Conservation (phyloP, 2,888 invertebrate genomes). For the Ischnus inquisitorius region DNA sequence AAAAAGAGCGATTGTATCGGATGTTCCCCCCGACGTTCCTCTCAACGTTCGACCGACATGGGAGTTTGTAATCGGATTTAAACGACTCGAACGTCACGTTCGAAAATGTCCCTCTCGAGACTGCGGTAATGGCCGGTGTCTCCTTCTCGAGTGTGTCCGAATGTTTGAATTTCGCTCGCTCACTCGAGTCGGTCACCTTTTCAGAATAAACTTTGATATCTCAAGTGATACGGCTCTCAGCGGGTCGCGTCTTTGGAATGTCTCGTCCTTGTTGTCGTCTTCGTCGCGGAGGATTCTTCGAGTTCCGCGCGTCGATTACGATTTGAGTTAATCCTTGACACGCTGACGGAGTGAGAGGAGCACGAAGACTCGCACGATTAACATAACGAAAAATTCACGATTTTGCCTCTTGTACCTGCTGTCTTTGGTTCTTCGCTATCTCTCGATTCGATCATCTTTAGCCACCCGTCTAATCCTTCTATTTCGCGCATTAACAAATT, state of each 20-base stretch:
- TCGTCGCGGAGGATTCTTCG: slow-evolving; percentile 12
- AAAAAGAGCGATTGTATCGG: too few species aligned
- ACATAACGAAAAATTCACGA: slow-evolving; percentile 53
- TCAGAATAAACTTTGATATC: slow-evolving; percentile 64
- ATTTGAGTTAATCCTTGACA: slow-evolving; percentile 58
- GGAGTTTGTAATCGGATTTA: slow-evolving; percentile 56
- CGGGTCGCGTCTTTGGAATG: slow-evolving; percentile 10
- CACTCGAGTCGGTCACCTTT: slow-evolving; percentile 45
- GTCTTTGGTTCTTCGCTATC: background rate
- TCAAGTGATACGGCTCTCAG: slow-evolving; percentile 44
- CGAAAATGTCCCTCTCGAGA: slow-evolving; percentile 40
- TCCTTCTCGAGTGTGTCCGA: slow-evolving; percentile 45
- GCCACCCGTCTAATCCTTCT: background rate
- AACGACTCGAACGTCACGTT: slow-evolving; percentile 34
- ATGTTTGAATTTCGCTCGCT: slow-evolving; percentile 53
- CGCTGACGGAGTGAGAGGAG: slow-evolving; percentile 1
- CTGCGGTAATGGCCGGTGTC: slow-evolving; percentile 2
- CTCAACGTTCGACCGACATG: slow-evolving; percentile 40
- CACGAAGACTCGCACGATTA: slow-evolving; percentile 42
- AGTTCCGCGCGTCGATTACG: slow-evolving; percentile 63
- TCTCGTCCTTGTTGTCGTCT: slow-evolving; percentile 26
- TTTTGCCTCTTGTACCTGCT: slow-evolving; percentile 1
- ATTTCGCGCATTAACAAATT: background rate
- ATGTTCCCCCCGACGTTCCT: too few species aligned
- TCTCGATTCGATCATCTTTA: background rate